Percentiles rank a stretch among this genome's conserved stretches.
Conservation (phyloP, 1,140 invertebrate species). For the Euura saliciscinereae region DNA sequence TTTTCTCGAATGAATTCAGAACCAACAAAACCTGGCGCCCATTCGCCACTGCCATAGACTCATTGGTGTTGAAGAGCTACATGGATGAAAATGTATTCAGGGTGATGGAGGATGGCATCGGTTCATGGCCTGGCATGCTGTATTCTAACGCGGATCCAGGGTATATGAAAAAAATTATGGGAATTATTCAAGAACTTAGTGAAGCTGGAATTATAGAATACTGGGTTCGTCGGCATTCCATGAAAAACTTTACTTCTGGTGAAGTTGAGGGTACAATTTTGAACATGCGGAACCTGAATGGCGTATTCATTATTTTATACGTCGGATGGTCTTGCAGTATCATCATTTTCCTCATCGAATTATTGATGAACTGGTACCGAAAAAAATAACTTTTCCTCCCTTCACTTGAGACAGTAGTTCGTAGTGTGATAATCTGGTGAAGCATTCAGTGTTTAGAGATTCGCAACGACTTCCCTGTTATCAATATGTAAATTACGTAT, state of each 20-base stretch:
- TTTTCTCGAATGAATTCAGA: not conserved
- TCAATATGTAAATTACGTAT: too few relatives aligned
- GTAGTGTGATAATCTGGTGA: too few relatives aligned
- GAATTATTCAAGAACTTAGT: conserved; percentile 21
- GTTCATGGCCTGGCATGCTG: not conserved
- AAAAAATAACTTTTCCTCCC: not conserved
- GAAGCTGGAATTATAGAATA: conserved; percentile 30
- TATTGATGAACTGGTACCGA: conserved; percentile 9
- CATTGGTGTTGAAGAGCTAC: not conserved
- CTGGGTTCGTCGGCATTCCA: conserved; percentile 17
- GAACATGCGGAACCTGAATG: conserved; percentile 14
- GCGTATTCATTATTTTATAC: conserved; percentile 28
- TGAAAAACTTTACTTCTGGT: not conserved
- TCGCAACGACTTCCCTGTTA: too few relatives aligned
- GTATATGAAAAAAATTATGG: conserved; percentile 19
- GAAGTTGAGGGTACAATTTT: not conserved
- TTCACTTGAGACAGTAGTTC: not conserved
- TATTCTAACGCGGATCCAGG: not conserved
- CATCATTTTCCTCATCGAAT: conserved; percentile 24
- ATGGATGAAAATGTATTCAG: not conserved
- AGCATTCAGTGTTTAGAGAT: too few relatives aligned
- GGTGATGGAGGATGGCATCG: not conserved
- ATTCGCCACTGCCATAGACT: not conserved
- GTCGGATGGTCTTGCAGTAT: conserved; percentile 28
- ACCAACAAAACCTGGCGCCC: not conserved